Evolutionary conservation across 2,113 vertebrate species (phyloP).

Genomic region (Beaufortia kweichowensis): DNA sequence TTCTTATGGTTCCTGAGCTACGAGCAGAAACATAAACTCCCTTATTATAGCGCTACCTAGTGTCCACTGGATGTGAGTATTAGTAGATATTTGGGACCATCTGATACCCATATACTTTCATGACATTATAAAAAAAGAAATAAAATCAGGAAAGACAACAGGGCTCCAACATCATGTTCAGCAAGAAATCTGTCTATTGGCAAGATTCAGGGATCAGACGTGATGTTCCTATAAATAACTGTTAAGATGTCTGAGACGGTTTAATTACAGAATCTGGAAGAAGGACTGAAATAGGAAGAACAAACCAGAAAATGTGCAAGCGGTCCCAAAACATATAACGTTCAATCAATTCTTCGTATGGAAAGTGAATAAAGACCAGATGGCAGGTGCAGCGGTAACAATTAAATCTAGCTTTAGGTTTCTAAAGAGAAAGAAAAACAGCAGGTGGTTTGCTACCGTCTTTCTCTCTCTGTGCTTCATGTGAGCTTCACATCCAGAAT

Average conservation of each 20-base stretch:
- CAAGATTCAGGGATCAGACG: neutral
- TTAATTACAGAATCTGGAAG: slow-evolving; percentile 20
- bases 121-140: too few relatives aligned
- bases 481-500: neutral
- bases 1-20: too few relatives aligned
- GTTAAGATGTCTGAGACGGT: slow-evolving; percentile 19
- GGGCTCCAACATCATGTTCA: too few relatives aligned
- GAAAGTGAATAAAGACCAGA: neutral
- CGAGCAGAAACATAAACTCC: too few relatives aligned
- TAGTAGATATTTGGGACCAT: too few relatives aligned
- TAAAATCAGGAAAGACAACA: too few relatives aligned
- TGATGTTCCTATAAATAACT: neutral
- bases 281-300: neutral
- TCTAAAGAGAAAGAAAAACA: slow-evolving; percentile 25
- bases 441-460: neutral
- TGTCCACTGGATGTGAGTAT: too few relatives aligned
- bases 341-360: neutral
- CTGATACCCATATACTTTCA: too few relatives aligned
- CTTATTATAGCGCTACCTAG: too few relatives aligned
- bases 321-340: neutral
- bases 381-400: slow-evolving; percentile 5
- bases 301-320: neutral
- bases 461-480: neutral
- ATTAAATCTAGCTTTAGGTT: slow-evolving; percentile 16
- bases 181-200: neutral